A percentile compares a stretch with the other conserved stretches of the same genome.
These are phyloP conservation scores for Drosophila imparisetae DNA, from an alignment of 2,888 invertebrate species.

Conservation along the genomic window DNA sequence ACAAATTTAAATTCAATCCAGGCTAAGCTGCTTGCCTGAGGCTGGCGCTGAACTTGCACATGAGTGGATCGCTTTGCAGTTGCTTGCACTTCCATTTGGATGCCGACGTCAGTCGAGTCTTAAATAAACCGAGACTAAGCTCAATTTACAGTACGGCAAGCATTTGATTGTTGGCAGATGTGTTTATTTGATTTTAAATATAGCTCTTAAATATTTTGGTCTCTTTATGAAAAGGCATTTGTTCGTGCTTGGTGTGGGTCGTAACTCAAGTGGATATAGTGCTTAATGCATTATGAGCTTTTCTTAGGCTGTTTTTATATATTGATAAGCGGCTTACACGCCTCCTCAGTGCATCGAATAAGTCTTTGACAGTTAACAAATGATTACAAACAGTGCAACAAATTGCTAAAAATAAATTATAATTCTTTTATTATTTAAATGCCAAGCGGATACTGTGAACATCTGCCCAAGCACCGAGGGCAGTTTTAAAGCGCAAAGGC, in stretches of 20 bases:
- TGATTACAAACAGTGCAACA: conserved; percentile 81
- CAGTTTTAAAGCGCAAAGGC: conserved; percentile 61
- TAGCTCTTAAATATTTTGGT: conserved; percentile 77
- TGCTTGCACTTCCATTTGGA: conserved; percentile 58
- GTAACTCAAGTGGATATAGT: conserved; percentile 56
- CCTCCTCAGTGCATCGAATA: conserved; percentile 56
- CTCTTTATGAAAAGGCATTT: conserved; percentile 55
- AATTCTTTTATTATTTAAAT: conserved; percentile 79
- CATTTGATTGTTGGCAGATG: conserved; percentile 77
- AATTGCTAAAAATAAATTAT: conserved; percentile 79
- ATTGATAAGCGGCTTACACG: conserved; percentile 74
- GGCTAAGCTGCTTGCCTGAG: conserved; percentile 70
- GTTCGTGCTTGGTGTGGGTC: conserved; percentile 14
- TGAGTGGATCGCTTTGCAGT: conserved; percentile 63
- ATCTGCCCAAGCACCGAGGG: conserved; percentile 54
- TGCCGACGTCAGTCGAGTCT: conserved; percentile 46
- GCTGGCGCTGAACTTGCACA: conserved; percentile 58
- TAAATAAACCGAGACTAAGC: conserved; percentile 77
- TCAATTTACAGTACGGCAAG: conserved; percentile 77
- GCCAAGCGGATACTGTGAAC: conserved; percentile 68
- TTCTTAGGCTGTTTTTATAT: conserved; percentile 16
- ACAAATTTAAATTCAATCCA: conserved; percentile 66
- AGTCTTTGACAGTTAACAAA: conserved; percentile 75
- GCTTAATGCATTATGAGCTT: conserved; percentile 48
- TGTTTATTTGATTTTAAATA: conserved; percentile 80